phyloP scores from a whole-genome alignment of 2,797 vertebrate genomes.

The Chloroceryle amazona region DNA sequence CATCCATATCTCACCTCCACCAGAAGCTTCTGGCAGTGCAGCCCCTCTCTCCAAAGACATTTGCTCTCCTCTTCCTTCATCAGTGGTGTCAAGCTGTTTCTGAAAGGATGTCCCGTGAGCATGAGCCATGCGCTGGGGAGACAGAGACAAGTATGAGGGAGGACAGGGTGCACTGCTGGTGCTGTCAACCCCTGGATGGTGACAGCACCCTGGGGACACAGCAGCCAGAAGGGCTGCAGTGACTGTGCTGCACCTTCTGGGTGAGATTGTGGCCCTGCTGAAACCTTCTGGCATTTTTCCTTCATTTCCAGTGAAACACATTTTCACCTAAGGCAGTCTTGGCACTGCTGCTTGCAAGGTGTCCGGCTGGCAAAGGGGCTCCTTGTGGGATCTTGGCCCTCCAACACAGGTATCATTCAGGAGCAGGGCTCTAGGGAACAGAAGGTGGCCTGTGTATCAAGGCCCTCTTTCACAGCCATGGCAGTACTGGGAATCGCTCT shows the following conservation, averaged over 20 bases:
- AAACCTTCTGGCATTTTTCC: neutral
- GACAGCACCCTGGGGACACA: neutral
- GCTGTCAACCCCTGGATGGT: fast-evolving
- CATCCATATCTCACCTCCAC: neutral
- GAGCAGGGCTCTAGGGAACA: slow-evolving; percentile 16
- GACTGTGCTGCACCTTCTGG: neutral
- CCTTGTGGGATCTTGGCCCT: slow-evolving; percentile 31
- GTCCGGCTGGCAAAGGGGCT: slow-evolving; percentile 17
- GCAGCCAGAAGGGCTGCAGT: neutral
- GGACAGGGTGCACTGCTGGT: neutral
- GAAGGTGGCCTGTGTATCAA: slow-evolving; percentile 39
- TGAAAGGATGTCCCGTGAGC: neutral
- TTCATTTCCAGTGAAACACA: neutral
- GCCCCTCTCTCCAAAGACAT: neutral
- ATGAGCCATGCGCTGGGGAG: neutral
- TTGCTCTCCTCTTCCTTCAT: neutral
- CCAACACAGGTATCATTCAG: slow-evolving; percentile 50
- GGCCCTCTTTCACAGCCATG: slow-evolving; percentile 28
- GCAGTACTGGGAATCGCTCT: neutral
- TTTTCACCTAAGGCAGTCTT: neutral
- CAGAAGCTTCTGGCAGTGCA: neutral
- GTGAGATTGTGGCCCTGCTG: neutral
- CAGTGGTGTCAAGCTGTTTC: neutral
- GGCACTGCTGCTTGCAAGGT: neutral
- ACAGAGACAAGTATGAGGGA: no score